These are phyloP conservation scores for Mungos mungo DNA, from an alignment of 2,113 vertebrate species.

Conservation along the genomic window DNA sequence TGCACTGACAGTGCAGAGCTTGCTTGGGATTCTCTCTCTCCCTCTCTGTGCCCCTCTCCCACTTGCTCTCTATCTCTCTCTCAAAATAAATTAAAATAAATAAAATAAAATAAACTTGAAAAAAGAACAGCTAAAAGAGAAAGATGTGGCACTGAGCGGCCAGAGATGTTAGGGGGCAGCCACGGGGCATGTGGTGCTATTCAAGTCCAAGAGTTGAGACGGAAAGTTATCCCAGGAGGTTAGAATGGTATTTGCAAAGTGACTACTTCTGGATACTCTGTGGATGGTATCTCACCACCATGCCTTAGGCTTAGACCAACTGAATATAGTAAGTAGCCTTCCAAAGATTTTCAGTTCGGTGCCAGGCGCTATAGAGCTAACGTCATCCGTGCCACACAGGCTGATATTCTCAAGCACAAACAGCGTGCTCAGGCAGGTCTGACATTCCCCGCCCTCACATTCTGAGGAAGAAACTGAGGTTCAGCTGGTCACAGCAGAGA, in stretches of 20 bases:
- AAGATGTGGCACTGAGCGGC: background rate
- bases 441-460: background rate
- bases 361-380: background rate
- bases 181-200: fast-evolving
- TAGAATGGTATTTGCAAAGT: background rate
- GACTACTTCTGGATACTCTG: background rate
- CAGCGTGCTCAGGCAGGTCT: background rate
- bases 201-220: background rate
- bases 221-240: background rate
- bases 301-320: background rate
- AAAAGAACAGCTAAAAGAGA: background rate
- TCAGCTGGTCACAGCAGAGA: background rate
- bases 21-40: too few species aligned
- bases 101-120: too few species aligned
- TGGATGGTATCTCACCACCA: background rate
- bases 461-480: background rate
- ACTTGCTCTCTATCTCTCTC: too few species aligned
- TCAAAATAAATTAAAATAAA: too few species aligned
- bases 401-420: background rate
- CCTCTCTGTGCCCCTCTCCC: too few species aligned
- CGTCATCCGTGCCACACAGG: background rate
- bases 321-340: background rate
- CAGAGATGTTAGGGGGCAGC: background rate
- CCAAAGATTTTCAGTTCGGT: background rate
- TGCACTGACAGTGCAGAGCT: too few species aligned